Evolutionary conservation across 1,140 invertebrate genomes (phyloP).

Genomic region (Papilio dardanus): DNA sequence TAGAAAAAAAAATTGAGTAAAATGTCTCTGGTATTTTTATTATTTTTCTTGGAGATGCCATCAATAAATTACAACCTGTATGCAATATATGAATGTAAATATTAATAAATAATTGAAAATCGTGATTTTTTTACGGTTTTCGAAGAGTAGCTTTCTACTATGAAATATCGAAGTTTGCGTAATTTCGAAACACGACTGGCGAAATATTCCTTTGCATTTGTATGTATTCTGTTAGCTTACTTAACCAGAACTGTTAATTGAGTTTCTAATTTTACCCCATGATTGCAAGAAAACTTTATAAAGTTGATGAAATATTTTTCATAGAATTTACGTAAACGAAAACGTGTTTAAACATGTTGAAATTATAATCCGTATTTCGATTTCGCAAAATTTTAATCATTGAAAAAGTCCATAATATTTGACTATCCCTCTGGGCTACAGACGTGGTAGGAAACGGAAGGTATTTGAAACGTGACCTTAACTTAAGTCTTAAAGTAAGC

Average conservation of each 20-base stretch:
- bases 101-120: neutral
- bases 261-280: neutral
- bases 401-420: too few species aligned
- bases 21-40: neutral
- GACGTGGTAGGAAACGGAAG: too few species aligned
- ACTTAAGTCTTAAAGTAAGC: too few species aligned
- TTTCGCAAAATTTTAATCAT: too few species aligned
- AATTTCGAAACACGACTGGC: neutral
- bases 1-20: too few species aligned
- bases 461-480: too few species aligned
- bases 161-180: neutral
- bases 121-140: neutral
- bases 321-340: neutral
- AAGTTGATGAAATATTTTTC: neutral
- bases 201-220: neutral
- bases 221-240: neutral
- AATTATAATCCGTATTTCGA: too few species aligned
- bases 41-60: neutral
- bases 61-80: too few species aligned
- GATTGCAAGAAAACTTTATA: neutral
- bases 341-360: neutral
- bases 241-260: neutral
- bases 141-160: neutral
- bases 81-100: neutral
- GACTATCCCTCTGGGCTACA: too few species aligned